Percentiles rank a stretch among this genome's conserved stretches.
phyloP scores from a whole-genome alignment of 1,140 invertebrate species.

The Dendrolimus kikuchii region DNA sequence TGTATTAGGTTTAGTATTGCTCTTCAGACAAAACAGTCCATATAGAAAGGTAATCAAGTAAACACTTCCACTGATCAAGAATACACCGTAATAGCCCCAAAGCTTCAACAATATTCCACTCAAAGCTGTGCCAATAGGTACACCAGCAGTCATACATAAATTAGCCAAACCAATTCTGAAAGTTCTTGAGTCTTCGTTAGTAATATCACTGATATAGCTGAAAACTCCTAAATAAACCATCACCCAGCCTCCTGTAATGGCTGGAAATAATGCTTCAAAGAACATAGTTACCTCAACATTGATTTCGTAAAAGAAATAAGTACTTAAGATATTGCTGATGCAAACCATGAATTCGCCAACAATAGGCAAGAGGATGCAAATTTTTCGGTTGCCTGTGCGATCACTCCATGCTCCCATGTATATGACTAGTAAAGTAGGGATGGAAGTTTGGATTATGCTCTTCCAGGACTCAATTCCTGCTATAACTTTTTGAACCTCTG shows the following conservation, averaged over 20 bases:
- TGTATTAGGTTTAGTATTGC: slow-evolving; percentile 35
- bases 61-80: slow-evolving; percentile 41
- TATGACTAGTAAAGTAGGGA: slow-evolving; percentile 72
- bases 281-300: slow-evolving; percentile 71
- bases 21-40: slow-evolving; percentile 47
- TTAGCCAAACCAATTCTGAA: slow-evolving; percentile 73
- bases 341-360: slow-evolving; percentile 67
- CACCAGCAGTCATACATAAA: slow-evolving; percentile 66
- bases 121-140: slow-evolving; percentile 60
- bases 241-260: slow-evolving; percentile 72
- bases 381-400: slow-evolving; percentile 73
- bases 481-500: slow-evolving; percentile 71
- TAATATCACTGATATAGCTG: slow-evolving; percentile 75
- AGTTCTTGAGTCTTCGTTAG: slow-evolving; percentile 69
- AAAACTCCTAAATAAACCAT: slow-evolving; percentile 73
- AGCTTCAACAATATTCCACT: slow-evolving; percentile 61
- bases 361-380: slow-evolving; percentile 72
- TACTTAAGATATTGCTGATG: slow-evolving; percentile 69
- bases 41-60: slow-evolving; percentile 53
- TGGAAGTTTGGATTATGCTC: slow-evolving; percentile 70
- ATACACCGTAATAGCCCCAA: slow-evolving; percentile 68
- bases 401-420: slow-evolving; percentile 78
- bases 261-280: slow-evolving; percentile 70
- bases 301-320: slow-evolving; percentile 68
- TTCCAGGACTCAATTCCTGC: slow-evolving; percentile 72